Evolutionary conservation across 92 coral and sea anemone species (phyloP), one percentile per base, ranked within the genome.

Genomic region (Zoanthus sociatus): DNA sequence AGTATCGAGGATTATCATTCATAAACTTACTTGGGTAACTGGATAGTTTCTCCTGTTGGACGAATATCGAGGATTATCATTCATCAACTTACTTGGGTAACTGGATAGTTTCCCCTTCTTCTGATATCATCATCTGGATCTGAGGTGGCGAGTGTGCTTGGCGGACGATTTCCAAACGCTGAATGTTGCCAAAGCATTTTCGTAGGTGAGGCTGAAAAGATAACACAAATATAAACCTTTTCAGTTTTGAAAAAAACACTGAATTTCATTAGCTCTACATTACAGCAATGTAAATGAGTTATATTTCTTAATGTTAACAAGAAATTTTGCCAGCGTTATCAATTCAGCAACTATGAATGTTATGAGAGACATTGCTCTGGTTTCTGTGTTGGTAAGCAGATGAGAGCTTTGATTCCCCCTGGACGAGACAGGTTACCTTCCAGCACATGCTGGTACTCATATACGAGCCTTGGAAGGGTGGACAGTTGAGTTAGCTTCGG

Each of bases 101-200:
- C 30, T 87, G 88, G 15, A 97, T 94, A 47, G 90, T 71, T 55
- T 97, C 99, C 15, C 96, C 99, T 70, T 93, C 99, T 69, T 94
- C 99, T 50, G 98, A 94, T 3, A 90, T 92, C 97, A 97, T 95
- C 89, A 83, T 77, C 89, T 93, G 91, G 73, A 95, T 94, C 74
- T 97, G 94, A 17, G 96, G 93, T 0, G 97, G 95, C 0, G 97
- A 93, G 64, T 92, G 94, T 11, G 97, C 93, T 46, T 95, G 97
- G 51, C 93, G 97, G 16, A 93, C 90, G 79, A 97, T 95, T 6
- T 91, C 97, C 76, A 97, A 91, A 79, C 91, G 93, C 60, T 87
- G 88, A 79, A 97, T 91, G 84, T 95, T 97, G 9, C 93, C 95
- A 84, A 97, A 97, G 79, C 99, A 97, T 50, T 97, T 97, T 33